These are phyloP conservation scores for Jordanella pulchra DNA, from an alignment of 2,797 vertebrate genomes.

Conservation along the genomic window DNA sequence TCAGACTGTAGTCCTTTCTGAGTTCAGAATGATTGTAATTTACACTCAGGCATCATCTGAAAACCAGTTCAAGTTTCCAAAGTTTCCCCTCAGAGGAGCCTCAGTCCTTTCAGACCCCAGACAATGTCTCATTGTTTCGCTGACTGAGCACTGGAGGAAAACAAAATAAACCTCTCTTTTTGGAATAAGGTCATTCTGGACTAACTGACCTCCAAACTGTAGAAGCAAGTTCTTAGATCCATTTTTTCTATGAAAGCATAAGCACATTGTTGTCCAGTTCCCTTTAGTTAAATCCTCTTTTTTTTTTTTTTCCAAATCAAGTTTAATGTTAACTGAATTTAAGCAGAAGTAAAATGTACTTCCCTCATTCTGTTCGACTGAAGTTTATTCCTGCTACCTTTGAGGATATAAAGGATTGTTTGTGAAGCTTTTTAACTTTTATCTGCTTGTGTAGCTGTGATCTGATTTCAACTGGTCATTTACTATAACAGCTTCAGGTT, in stretches of 20 bases:
- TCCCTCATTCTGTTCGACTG: constrained; percentile 7
- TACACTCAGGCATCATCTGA: constrained; percentile 13
- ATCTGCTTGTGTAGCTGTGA: constrained; percentile 7
- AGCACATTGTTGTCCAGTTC: constrained; percentile 6
- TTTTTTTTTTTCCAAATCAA: constrained; percentile 4
- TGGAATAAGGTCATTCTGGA: constrained; percentile 7
- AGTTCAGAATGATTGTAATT: constrained; percentile 12
- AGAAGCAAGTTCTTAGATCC: constrained; percentile 6
- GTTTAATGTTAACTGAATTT: constrained; percentile 8
- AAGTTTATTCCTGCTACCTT: constrained; percentile 21
- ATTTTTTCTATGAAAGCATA: constrained; percentile 15
- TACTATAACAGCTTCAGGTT: constrained; percentile 18
- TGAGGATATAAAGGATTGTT: constrained; percentile 14
- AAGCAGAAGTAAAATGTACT: constrained; percentile 18
- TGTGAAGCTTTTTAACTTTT: constrained; percentile 1
- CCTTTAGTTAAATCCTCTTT: neutral
- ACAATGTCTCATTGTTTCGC: constrained; percentile 43
- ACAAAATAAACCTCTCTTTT: constrained; percentile 31
- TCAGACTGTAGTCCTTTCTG: neutral
- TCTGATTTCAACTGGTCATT: constrained; percentile 26
- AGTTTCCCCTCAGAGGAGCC: constrained; percentile 22
- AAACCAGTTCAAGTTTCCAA: constrained; percentile 16
- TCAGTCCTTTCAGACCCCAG: constrained; percentile 26
- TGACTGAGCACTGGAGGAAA: constrained; percentile 17
- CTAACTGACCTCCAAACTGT: constrained; percentile 9